Base-by-base conservation (phyloP, 30 jellyfish, hydroid and myxozoan genomes). In the Chrysaora quinquecirrha region DNA sequence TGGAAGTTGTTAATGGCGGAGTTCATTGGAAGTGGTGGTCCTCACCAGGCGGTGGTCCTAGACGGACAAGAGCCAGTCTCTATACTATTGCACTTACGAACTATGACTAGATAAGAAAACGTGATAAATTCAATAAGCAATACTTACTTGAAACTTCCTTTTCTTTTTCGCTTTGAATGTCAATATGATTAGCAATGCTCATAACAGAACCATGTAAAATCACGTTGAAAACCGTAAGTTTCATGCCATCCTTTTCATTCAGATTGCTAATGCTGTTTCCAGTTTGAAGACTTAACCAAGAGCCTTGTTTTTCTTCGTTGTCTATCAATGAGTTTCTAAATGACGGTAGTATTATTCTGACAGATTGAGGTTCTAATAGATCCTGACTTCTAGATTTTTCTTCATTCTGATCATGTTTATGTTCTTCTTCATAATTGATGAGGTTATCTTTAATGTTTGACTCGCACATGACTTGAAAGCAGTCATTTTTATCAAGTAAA, bases 201-300 rank as follows among this genome's bases (percentile, higher is more conserved):
- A 80, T 46, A 9, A 52, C 29, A 0, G 90, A 80, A n/a, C 90
- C 84, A 33, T 68, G 79, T 22, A 80, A 71, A 18, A 80, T 48
- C 20, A 49, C 84, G 48, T 80, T 80, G 78, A 65, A 68, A 43
- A 62, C 84, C 10, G 90, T 65, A 21, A 66, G 72, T 25, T 80
- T 80, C 84, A 80, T 65, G 52, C 72, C 61, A 23, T 80, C 90
- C 33, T 32, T 32, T 28, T 67, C 82, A 20, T 22, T n/a, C 22
- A 69, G 46, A 14, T 27, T 52, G 7, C 56, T 80, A 23, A 80
- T 25, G 77, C 58, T 80, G 12, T 52, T 49, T 34, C 46, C 64
- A 1, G 84, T 34, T 34, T 77, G 32, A 34, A 48, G 10, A 20
- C 52, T 43, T 1, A 20, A 33, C 58, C 32, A 28, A 47, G 68